phyloP scores from a whole-genome alignment of 35 echinoderm and acorn worm genomes.

The Anneissia japonica region DNA sequence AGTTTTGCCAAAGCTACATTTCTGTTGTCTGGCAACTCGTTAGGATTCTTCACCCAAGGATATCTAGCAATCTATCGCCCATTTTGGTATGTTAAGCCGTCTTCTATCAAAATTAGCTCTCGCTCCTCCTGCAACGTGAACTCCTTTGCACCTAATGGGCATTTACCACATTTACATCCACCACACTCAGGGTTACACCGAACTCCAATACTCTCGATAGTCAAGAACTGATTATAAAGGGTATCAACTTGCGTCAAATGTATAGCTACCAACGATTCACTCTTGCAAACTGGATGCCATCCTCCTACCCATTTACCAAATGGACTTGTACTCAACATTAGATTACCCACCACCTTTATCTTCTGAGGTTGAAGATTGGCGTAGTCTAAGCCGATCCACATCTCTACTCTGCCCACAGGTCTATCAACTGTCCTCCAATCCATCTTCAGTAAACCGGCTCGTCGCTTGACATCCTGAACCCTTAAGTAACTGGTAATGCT shows the following conservation, averaged over 20 bases:
- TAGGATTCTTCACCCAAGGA: not conserved
- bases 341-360: not conserved
- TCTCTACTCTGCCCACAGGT: not conserved
- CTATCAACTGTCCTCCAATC: not conserved
- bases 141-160: not conserved
- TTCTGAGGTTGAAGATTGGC: conserved; percentile 10
- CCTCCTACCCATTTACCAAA: conserved; percentile 4
- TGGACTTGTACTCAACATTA: not conserved
- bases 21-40: not conserved
- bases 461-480: not conserved
- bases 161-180: not conserved
- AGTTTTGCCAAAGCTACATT: not conserved
- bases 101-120: not conserved
- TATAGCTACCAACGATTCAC: not conserved
- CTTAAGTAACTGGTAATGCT: not conserved
- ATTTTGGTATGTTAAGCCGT: not conserved
- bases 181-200: not conserved
- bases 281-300: not conserved
- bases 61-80: not conserved
- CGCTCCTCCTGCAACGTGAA: not conserved
- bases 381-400: not conserved
- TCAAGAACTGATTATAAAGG: no score
- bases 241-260: no score
- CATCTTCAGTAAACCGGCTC: not conserved
- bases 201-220: not conserved